Evolutionary conservation across 2,113 vertebrate species (phyloP).

Genomic region (Azemiops feae): DNA sequence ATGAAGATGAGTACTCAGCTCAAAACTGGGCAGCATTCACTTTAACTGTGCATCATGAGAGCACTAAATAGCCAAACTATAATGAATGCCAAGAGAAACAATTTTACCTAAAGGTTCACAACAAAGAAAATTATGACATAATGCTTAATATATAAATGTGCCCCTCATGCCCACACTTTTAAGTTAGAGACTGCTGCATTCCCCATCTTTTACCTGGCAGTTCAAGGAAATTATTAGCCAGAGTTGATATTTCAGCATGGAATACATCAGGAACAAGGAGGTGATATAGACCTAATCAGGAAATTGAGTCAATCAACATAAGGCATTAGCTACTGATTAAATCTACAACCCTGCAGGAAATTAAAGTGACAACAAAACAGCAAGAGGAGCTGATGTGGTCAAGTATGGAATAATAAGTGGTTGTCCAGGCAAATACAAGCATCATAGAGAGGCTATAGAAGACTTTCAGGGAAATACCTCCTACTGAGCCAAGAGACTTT

Average conservation of each 20-base stretch:
- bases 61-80: background rate
- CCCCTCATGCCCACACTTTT: background rate
- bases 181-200: background rate
- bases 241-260: background rate
- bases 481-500: background rate
- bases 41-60: background rate
- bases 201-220: background rate
- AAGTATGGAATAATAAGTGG: constrained; percentile 5
- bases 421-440: background rate
- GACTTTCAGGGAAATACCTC: background rate
- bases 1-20: background rate
- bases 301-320: constrained; percentile 18
- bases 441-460: background rate
- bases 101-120: background rate
- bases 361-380: constrained; percentile 17
- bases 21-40: background rate
- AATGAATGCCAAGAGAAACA: background rate
- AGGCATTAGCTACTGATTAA: constrained; percentile 12
- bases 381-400: constrained; percentile 1
- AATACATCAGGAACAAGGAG: background rate
- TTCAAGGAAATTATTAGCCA: background rate
- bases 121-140: background rate
- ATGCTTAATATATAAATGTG: background rate
- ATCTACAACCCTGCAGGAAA: constrained; percentile 20
- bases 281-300: constrained; percentile 15